Percentiles rank a stretch among this genome's conserved stretches.
phyloP scores from a whole-genome alignment of 2,113 vertebrate species.

The Lonchura striata region DNA sequence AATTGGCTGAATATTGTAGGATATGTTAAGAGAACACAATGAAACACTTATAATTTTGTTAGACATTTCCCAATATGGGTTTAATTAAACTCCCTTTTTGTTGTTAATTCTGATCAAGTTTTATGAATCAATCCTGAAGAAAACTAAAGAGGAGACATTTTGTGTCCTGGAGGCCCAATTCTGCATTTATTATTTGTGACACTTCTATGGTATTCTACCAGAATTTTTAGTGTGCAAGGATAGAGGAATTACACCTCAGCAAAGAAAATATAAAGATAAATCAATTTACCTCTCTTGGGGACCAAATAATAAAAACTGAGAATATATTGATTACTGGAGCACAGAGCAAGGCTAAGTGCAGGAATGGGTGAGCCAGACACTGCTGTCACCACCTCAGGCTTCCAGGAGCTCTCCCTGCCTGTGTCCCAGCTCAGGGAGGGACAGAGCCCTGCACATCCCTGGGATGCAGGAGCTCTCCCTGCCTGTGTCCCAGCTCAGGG shows the following conservation, averaged over 20 bases:
- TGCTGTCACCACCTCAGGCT: rapidly evolving
- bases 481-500: neutral
- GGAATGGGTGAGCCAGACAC: neutral
- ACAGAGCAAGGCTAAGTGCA: neutral
- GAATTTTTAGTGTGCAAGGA: neutral
- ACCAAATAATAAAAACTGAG: neutral
- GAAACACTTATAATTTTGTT: constrained; percentile 22
- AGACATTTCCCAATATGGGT: neutral
- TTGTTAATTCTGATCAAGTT: constrained; percentile 4
- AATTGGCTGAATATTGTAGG: constrained; percentile 30
- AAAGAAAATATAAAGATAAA: neutral
- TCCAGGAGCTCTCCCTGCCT: neutral
- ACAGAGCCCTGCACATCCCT: too few species aligned
- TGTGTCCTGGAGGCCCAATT: neutral
- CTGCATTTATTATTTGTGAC: neutral
- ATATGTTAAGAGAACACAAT: constrained; percentile 17
- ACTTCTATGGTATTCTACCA: neutral
- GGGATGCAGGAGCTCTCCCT: too few species aligned
- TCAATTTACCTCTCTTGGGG: neutral
- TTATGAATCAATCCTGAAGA: neutral
- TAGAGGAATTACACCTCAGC: neutral
- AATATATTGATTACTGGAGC: neutral
- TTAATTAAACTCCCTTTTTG: constrained; percentile 29
- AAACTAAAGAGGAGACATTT: neutral
- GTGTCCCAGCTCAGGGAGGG: neutral